These are phyloP conservation scores for Synergus itoensis DNA, from an alignment of 2,888 invertebrate genomes.

Conservation along the genomic window DNA sequence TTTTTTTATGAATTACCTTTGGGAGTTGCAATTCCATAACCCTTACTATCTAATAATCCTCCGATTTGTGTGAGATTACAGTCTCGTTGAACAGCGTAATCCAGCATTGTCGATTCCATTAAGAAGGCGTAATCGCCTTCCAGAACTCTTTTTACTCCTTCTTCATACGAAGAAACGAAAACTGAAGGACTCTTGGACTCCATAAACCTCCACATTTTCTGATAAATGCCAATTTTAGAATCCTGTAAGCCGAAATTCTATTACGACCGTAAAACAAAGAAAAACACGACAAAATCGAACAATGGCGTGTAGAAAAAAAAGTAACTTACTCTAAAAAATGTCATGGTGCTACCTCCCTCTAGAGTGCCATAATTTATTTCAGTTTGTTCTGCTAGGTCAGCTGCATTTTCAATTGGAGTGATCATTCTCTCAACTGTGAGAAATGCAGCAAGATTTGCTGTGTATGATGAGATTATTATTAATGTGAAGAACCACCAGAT, in stretches of 20 bases:
- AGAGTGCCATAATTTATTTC: conserved; percentile 96
- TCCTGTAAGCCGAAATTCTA: conserved; percentile 79
- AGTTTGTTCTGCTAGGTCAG: conserved; percentile 96
- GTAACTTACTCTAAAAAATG: conserved; percentile 93
- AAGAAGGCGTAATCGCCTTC: conserved; percentile 97
- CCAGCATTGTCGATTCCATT: conserved; percentile 98
- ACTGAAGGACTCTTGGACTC: conserved; percentile 87
- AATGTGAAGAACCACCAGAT: conserved; percentile 99
- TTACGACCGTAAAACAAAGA: conserved; percentile 28
- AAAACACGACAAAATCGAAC: conserved; percentile 26
- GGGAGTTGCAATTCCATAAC: conserved; percentile 98
- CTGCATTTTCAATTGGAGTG: conserved; percentile 96
- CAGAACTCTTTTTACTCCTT: conserved; percentile 92
- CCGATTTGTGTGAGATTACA: conserved; percentile 99
- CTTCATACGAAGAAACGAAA: conserved; percentile 93
- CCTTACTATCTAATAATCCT: conserved; percentile 89
- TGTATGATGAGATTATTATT: conserved; percentile 98
- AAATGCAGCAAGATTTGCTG: conserved; percentile 98
- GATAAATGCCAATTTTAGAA: conserved; percentile 93
- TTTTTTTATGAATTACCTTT: conserved; percentile 82
- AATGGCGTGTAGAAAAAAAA: conserved; percentile 16
- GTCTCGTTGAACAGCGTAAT: conserved; percentile 96
- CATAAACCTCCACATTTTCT: conserved; percentile 98
- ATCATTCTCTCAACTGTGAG: conserved; percentile 98
- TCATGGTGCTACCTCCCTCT: conserved; percentile 97